Base-by-base conservation (phyloP, 2,888 invertebrate genomes). In the Dasysyrphus tricinctus region DNA sequence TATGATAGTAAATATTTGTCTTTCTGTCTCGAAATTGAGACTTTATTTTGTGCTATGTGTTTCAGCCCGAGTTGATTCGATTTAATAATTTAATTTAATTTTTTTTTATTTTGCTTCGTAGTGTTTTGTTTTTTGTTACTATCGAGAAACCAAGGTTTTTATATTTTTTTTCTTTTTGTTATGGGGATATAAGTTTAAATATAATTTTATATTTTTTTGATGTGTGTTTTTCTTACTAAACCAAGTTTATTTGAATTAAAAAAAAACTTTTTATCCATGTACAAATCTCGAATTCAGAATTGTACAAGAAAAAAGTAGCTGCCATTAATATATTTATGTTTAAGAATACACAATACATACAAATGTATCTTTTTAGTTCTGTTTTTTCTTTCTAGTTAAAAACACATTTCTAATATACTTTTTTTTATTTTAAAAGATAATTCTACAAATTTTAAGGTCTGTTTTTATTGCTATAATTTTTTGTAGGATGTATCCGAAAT, bases 11-110 rank as follows among this genome's bases (percentile, higher is more conserved):
- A 67, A 80, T 77, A 57, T 80, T 61, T 73, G 63, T 69, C 61
- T 69, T 63, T 80, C 56, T 54, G 59, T 47, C 37, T 54, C 32
- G 9, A 65, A 59, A 75, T 79, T 76, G 65, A 76, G 70, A 63
- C 37, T 42, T 56, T 51, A 24, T 34, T 85, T 84, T 85, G 85
- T 85, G 85, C 85, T 85, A 63, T 84, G 73, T 80, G 80, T 81
- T 85, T 85, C 73, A 85, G 81, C 80, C 81, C 81, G 85, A 81
- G 80, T 78, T 85, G 24, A 77, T 85, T 85, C 80, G 80, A 80
- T 80, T 80, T 57, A 14, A 34, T 32, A 67, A 12, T 63, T 44
- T 24, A 14, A 44, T 32, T 32, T 32, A 7, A 8, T 39, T 59
- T 56, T 61, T 42, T 49, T 19, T 32, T 49, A 37, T 67, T 67